Conservation (phyloP, 2,113 vertebrate genomes). For the Brachypteracias leptosomus region DNA sequence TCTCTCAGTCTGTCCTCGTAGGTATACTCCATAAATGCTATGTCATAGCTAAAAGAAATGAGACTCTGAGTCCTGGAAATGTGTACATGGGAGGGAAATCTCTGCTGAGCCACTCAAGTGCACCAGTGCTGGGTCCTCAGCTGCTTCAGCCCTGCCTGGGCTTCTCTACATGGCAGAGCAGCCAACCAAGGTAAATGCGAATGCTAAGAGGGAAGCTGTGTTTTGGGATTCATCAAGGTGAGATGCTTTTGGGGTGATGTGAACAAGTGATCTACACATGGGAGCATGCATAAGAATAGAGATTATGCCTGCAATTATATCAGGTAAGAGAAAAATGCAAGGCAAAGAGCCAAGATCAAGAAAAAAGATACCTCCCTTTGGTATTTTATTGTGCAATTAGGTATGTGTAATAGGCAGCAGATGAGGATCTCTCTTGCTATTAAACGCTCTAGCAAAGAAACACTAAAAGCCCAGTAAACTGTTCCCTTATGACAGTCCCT, state of each 20-base stretch:
- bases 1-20: too few species aligned
- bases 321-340: neutral
- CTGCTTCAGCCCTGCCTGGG: neutral
- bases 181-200: neutral
- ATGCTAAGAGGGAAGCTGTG: neutral
- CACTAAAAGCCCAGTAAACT: neutral
- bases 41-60: neutral
- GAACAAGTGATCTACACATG: neutral
- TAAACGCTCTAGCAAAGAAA: neutral
- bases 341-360: neutral
- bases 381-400: neutral
- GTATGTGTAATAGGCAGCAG: neutral
- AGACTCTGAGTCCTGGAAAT: neutral
- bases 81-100: neutral
- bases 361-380: neutral
- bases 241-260: neutral
- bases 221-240: neutral
- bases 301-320: neutral
- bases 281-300: neutral
- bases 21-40: neutral
- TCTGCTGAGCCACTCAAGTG: accelerated
- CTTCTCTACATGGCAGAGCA: neutral
- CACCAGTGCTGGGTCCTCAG: neutral
- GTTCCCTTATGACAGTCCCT: neutral
- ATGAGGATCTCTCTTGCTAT: neutral